Conservation (phyloP, 2,888 invertebrate species). For the Dryomyza anilis region DNA sequence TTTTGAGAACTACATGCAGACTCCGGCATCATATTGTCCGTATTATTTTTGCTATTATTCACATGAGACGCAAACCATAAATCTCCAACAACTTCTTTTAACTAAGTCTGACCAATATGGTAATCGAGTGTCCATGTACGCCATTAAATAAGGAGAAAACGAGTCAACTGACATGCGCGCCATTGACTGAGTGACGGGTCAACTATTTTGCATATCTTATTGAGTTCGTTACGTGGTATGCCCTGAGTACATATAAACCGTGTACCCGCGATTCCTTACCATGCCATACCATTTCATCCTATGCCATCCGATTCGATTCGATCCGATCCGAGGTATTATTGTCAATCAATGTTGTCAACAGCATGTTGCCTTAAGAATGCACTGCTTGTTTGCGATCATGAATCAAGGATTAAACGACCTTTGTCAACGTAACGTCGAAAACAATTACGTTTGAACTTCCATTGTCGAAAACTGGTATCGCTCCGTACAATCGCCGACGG, state of each 20-base stretch:
- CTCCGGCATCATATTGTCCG: no score
- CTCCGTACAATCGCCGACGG: background rate
- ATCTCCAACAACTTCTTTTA: conserved; percentile 47
- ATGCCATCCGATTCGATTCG: background rate
- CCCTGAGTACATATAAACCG: background rate
- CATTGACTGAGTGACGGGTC: conserved; percentile 51
- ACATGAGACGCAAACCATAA: conserved; percentile 49
- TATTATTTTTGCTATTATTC: no score
- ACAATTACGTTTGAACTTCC: conserved; percentile 49
- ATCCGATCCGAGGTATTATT: conserved; percentile 48
- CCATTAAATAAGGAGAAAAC: conserved; percentile 28
- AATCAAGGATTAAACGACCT: conserved; percentile 42
- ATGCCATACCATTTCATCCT: background rate
- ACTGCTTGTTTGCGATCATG: conserved; percentile 39
- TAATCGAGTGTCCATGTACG: conserved; percentile 13
- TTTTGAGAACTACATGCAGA: no score
- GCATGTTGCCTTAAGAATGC: conserved; percentile 33
- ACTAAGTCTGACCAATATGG: conserved; percentile 32
- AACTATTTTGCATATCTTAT: conserved; percentile 60
- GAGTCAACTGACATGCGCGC: conserved; percentile 33
- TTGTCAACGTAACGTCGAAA: conserved; percentile 50
- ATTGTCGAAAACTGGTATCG: conserved; percentile 1
- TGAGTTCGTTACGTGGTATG: conserved; percentile 41
- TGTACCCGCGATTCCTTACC: background rate
- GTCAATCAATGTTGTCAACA: conserved; percentile 47